Base-by-base conservation (phyloP, 2,888 invertebrate species). In the Eudasyphora cyanicolor region DNA sequence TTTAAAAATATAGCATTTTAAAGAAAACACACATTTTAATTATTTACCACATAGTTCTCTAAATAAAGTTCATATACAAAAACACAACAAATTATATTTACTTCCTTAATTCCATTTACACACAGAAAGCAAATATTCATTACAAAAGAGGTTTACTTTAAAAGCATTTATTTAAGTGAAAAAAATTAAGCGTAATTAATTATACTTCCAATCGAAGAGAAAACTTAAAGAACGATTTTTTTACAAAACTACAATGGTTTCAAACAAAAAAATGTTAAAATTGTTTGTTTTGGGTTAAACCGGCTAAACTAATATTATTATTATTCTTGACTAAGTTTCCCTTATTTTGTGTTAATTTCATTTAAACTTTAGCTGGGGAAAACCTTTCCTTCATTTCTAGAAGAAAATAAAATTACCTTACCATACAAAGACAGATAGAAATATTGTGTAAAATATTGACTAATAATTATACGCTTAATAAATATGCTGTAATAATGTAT, bases 401-500 rank as follows among this genome's bases (percentile, higher is more conserved):
- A 45, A 45, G n/a, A 45, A n/a, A 45, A 45, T 45, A 32, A 32
- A 32, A 4, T 8, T 32, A 32, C 4, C 32, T 32, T 32, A 32
- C 32, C 45, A 45, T 45, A 74, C 17, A 67, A 49, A 35, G 24
- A 29, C 29, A 35, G 24, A 29, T 29, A 21, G 8, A 51, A 27
- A 35, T 29, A 76, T 29, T 32, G 27, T 67, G 54, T 38, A 76
- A 70, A 76, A 82, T 62, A 45, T n/a, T 64, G n/a, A 67, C 32
- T 32, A 32, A 21, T 24, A 67, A 67, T 24, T 38, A 57, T 83
- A 83, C 79, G 82, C 79, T 83, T 79, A 83, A 64, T 38, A 75
- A 67, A 74, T 75, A 74, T 77, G 62, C 79, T 69, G 79, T 76
- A 70, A 79, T 60, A 67, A 79, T 70, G 62, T 74, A 82, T 76